Conservation (phyloP, 1,140 invertebrate species). For the Aphaenogaster rudis region DNA sequence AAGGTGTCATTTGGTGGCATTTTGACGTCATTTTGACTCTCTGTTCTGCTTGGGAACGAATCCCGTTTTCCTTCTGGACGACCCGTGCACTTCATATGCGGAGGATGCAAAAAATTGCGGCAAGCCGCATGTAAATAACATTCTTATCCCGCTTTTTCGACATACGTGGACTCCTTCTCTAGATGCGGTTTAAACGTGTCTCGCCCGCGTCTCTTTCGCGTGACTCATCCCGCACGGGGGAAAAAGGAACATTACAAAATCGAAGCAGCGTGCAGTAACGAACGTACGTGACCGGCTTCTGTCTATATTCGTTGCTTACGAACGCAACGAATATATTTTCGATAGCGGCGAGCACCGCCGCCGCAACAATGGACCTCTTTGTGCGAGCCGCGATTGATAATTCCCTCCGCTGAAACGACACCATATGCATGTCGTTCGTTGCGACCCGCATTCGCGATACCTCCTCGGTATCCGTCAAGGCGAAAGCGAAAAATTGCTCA, state of each 20-base stretch:
- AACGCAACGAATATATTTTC: slow-evolving; percentile 17
- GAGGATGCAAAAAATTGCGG: not conserved
- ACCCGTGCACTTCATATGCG: not conserved
- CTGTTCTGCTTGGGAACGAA: too few species aligned
- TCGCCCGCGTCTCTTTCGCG: not conserved
- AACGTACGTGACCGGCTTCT: not conserved
- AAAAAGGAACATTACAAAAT: slow-evolving; percentile 11
- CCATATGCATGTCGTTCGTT: not conserved
- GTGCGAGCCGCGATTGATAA: slow-evolving; percentile 45
- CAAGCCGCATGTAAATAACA: not conserved
- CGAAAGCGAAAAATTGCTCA: slow-evolving; percentile 63
- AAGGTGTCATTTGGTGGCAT: too few species aligned
- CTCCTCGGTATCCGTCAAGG: slow-evolving; percentile 39
- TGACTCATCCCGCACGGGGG: slow-evolving; percentile 5
- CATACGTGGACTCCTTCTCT: not conserved
- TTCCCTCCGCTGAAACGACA: slow-evolving; percentile 18
- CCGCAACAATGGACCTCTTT: slow-evolving; percentile 44
- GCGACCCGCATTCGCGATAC: slow-evolving; percentile 48
- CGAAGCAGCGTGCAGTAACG: not conserved
- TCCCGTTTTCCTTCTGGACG: not conserved
- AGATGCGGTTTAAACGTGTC: not conserved
- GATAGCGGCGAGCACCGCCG: not conserved
- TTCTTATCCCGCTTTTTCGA: slow-evolving; percentile 1
- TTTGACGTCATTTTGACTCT: too few species aligned
- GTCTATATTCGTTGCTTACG: not conserved